Evolutionary conservation across 2,888 invertebrate species (phyloP), one percentile per base, ranked within the genome.

Genomic region (Sepiola atlantica): DNA sequence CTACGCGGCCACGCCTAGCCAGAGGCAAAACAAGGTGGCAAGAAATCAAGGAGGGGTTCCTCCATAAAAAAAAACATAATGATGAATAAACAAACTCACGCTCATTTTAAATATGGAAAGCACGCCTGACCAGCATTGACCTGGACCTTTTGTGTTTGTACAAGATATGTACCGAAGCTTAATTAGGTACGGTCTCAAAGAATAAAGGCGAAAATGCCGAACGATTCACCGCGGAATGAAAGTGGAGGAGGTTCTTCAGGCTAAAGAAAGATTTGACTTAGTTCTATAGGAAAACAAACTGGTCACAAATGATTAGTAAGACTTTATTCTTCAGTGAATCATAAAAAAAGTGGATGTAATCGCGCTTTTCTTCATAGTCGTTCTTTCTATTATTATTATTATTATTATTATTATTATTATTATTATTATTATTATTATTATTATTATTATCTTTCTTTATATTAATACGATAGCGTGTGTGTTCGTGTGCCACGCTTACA

Each of bases 231-330:
- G 32, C 77, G 4, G n/a, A n/a, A 77, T 2, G 16, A 12, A n/a
- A 32, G n/a, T 77, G 77, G 77, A 77, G 77, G 77, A 77, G 77
- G 32, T 77, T 77, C 77, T 77, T 77, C 77, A 77, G 77, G n/a
- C 77, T 77, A 77, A 77, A 77, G n/a, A 77, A 77, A 77, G 77
- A 77, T 77, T 77, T 32, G 77, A 32, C 32, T 77, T 77, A 32
- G 16, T 77, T 77, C 77, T 32, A 32, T 77, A n/a, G 16, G n/a
- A 77, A 32, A 77, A 77, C 77, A 77, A 77, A n/a, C 77, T 16
- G 77, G 14, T 32, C 16, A n/a, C n/a, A 77, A 77, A 77, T 77
- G n/a, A 77, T 77, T 77, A n/a, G 77, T n/a, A 24, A 24, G 4
- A 28, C 77, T 28, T 77, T 16, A 77, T 77, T 32, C 77, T 77